Conservation (phyloP, 2,888 invertebrate species). For the Drosophila formosana region DNA sequence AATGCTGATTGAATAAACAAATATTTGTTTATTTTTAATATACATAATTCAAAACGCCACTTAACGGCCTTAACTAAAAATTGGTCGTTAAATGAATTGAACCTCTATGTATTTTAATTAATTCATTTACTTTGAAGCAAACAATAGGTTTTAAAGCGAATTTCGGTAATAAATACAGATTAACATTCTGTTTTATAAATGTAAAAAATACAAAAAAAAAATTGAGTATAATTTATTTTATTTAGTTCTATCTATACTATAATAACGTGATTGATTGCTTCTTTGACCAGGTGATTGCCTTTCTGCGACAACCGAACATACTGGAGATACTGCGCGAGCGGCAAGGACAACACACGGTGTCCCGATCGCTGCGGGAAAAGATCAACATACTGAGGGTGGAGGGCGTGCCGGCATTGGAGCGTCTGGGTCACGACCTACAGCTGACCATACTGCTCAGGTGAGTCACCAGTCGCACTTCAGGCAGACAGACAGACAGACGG, state of each 20-base stretch:
- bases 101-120: too few relatives aligned
- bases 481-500: background rate
- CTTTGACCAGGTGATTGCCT: constrained; percentile 92
- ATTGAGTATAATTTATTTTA: background rate
- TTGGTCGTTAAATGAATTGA: too few relatives aligned
- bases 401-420: constrained; percentile 93
- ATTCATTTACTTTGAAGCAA: too few relatives aligned
- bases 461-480: constrained; percentile 63
- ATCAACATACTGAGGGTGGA: constrained; percentile 95
- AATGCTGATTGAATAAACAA: too few relatives aligned
- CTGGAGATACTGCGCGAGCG: constrained; percentile 95
- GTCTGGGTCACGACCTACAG: constrained; percentile 96
- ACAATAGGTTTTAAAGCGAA: too few relatives aligned
- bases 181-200: too few relatives aligned
- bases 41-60: too few relatives aligned
- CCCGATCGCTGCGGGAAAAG: constrained; percentile 92
- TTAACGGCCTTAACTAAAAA: too few relatives aligned
- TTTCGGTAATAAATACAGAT: too few relatives aligned
- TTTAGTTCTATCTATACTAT: background rate
- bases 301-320: constrained; percentile 96
- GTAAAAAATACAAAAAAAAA: too few relatives aligned
- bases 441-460: constrained; percentile 96
- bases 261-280: background rate
- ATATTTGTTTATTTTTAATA: too few relatives aligned
- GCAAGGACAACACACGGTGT: constrained; percentile 90